Evolutionary conservation across 2,113 vertebrate genomes (phyloP).

Genomic region (Pogonocichla stellata): DNA sequence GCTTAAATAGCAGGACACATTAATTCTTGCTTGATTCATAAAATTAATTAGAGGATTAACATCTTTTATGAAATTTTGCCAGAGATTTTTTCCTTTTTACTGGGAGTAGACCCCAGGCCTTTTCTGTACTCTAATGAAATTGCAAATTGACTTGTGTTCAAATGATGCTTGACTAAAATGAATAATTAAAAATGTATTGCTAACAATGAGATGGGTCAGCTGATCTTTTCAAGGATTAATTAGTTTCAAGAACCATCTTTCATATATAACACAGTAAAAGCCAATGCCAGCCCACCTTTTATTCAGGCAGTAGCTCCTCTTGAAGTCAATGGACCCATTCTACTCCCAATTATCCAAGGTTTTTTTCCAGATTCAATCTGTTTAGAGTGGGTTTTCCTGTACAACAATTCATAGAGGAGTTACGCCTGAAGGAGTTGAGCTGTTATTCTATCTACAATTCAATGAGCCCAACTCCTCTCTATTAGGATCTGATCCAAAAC

Average conservation of each 20-base stretch:
- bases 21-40: conserved; percentile 76
- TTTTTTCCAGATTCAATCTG: conserved; percentile 4
- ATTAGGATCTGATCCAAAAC: background rate
- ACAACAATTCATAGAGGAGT: background rate
- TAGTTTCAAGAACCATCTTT: conserved; percentile 68
- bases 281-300: conserved; percentile 17
- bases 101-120: conserved; percentile 75
- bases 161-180: conserved; percentile 80
- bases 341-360: background rate
- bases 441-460: background rate
- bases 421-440: background rate
- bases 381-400: background rate
- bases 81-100: conserved; percentile 60
- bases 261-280: conserved; percentile 45
- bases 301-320: background rate
- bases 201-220: conserved; percentile 75
- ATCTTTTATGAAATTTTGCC: conserved; percentile 75
- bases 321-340: conserved; percentile 11
- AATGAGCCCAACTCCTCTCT: background rate
- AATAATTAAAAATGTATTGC: conserved; percentile 82
- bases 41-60: conserved; percentile 82
- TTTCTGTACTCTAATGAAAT: conserved; percentile 79
- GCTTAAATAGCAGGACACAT: conserved; percentile 74
- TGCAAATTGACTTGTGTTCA: conserved; percentile 83
- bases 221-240: conserved; percentile 77